A percentile compares a stretch with the other conserved stretches of the same genome.
Conservation (phyloP, 2,888 invertebrate species). For the Tetramorium bicarinatum region DNA sequence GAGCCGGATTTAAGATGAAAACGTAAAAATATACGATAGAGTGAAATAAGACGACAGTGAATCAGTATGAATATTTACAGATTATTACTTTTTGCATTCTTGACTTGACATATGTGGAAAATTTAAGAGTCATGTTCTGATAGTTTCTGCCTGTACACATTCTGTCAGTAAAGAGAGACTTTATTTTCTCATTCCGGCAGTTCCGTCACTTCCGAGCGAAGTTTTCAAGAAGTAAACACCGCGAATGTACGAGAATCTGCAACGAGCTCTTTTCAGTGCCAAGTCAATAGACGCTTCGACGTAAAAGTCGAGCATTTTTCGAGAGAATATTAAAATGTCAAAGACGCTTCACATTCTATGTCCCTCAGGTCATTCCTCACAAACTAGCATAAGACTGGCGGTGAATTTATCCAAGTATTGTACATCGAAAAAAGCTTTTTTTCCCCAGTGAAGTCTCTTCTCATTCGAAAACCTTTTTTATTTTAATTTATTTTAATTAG, state of each 20-base stretch:
- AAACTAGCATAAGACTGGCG: not conserved
- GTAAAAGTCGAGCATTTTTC: conserved; percentile 40
- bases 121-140: conserved; percentile 17
- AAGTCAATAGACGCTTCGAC: conserved; percentile 42
- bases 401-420: conserved; percentile 21
- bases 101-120: not conserved
- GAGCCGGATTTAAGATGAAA: not conserved
- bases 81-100: conserved; percentile 12
- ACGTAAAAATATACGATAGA: not conserved
- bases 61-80: not conserved
- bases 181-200: conserved; percentile 40
- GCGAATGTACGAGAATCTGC: conserved; percentile 30
- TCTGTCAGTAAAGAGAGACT: conserved; percentile 6
- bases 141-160: conserved; percentile 18
- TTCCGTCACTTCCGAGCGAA: conserved; percentile 27
- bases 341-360: conserved; percentile 25
- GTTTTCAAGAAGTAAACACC: conserved; percentile 35
- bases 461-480: not conserved
- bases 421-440: conserved; percentile 9
- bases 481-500: not conserved
- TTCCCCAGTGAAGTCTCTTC: not conserved
- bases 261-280: conserved; percentile 25
- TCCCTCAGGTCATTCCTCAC: conserved; percentile 8
- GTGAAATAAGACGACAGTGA: not conserved
- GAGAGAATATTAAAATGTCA: conserved; percentile 48